A percentile compares a stretch with the other conserved stretches of the same genome.
phyloP scores from a whole-genome alignment of 1,140 invertebrate genomes.

The Amyelois transitella region DNA sequence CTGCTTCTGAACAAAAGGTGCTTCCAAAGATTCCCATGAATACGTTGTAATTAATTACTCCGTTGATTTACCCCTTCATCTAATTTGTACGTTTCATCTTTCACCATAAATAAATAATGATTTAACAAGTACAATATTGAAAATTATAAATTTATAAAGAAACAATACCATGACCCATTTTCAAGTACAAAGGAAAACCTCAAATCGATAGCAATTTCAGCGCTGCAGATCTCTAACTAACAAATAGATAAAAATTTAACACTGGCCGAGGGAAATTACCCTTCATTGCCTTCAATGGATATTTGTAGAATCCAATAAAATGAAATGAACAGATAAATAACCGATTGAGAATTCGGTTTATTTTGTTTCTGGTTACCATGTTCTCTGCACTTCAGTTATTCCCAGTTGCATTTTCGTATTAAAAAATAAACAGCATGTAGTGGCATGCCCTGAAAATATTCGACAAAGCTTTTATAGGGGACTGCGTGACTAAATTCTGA shows the following conservation, averaged over 20 bases:
- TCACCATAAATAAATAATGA: no score
- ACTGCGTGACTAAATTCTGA: no score
- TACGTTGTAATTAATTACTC: no score
- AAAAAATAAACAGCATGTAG: no score
- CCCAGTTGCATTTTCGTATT: no score
- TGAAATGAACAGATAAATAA: conserved; percentile 3
- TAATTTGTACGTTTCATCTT: no score
- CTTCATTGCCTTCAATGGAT: background rate
- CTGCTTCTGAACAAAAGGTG: no score
- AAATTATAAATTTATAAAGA: background rate
- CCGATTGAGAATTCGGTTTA: background rate
- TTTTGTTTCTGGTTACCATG: background rate
- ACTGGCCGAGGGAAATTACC: background rate
- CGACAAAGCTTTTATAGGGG: no score
- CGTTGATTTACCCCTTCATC: no score
- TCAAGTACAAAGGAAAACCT: conserved; percentile 6
- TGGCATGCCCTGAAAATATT: no score
- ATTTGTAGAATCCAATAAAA: background rate
- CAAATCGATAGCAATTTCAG: conserved; percentile 15
- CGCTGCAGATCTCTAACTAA: conserved; percentile 12
- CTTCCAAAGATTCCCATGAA: no score
- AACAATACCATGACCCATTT: background rate
- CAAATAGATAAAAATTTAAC: conserved; percentile 13
- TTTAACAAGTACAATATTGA: background rate
- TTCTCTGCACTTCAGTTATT: background rate